phyloP scores from a whole-genome alignment of 2,888 invertebrate genomes.

The Metacarcinus magister region DNA sequence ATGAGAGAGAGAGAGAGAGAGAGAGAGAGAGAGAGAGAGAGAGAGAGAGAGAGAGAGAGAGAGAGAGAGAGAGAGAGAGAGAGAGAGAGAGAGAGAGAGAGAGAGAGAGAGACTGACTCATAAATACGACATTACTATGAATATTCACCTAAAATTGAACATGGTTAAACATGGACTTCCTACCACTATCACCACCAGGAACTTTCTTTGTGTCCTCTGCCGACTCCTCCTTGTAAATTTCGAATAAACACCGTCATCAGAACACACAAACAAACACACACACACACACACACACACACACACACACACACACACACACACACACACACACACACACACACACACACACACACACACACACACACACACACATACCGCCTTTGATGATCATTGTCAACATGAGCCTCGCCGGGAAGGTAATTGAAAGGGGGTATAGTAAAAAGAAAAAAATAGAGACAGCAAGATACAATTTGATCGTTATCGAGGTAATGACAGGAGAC shows the following conservation, averaged over 20 bases:
- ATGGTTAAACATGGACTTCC: not conserved
- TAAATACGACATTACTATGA: not conserved
- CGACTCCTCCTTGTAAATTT: not conserved
- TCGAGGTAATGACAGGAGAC: slow-evolving; percentile 36
- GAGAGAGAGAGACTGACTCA: not conserved
- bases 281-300: slow-evolving; percentile 65
- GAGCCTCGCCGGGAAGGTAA: slow-evolving; percentile 5
- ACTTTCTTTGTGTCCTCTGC: not conserved
- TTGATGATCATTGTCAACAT: slow-evolving; percentile 36
- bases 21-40: slow-evolving; percentile 55
- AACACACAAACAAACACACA: slow-evolving; percentile 62
- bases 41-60: slow-evolving; percentile 18
- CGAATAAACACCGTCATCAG: not conserved
- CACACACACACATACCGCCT: slow-evolving; percentile 13
- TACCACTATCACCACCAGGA: not conserved
- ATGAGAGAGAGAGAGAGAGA: slow-evolving; percentile 32
- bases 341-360: slow-evolving; percentile 33
- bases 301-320: slow-evolving; percentile 62
- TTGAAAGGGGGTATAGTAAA: not conserved
- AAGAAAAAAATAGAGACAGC: not conserved
- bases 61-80: not conserved
- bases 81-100: not conserved
- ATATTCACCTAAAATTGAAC: not conserved
- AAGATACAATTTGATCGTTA: slow-evolving; percentile 45
- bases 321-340: slow-evolving; percentile 45